Evolutionary conservation across 2,113 vertebrate genomes (phyloP).

Genomic region (Nymphicus hollandicus): DNA sequence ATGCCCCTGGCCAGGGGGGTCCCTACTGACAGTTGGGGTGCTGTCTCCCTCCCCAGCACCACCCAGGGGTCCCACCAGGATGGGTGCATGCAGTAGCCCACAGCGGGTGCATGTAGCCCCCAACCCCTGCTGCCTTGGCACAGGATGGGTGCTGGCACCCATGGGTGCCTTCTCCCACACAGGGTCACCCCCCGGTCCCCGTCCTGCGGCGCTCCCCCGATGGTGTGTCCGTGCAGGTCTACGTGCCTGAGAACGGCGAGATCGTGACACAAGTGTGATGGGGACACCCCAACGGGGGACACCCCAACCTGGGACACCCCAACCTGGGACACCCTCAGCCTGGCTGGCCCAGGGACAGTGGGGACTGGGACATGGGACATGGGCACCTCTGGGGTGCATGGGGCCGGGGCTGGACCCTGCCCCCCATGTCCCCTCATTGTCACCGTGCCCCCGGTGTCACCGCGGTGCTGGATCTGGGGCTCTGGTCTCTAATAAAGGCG

Average conservation of each 20-base stretch:
- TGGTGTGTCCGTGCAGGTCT: background rate
- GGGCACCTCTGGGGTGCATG: background rate
- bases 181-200: background rate
- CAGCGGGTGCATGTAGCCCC: background rate
- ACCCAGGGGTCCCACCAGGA: fast-evolving
- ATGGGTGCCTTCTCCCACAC: background rate
- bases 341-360: slow-evolving; percentile 11
- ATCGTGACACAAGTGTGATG: slow-evolving; percentile 48
- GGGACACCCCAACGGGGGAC: no score
- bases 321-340: background rate
- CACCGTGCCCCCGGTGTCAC: background rate
- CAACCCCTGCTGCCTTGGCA: fast-evolving
- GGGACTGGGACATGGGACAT: background rate
- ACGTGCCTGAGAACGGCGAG: slow-evolving; percentile 15
- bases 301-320: no score
- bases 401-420: background rate
- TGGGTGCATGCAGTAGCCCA: background rate
- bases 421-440: background rate
- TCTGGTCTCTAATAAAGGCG: slow-evolving; percentile 15
- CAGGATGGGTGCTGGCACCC: background rate
- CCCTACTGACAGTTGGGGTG: background rate
- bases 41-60: background rate
- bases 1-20: fast-evolving
- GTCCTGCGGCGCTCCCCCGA: background rate
- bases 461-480: fast-evolving